These are phyloP conservation scores for Plotosus lineatus DNA, from an alignment of 2,113 vertebrate species.

Conservation along the genomic window DNA sequence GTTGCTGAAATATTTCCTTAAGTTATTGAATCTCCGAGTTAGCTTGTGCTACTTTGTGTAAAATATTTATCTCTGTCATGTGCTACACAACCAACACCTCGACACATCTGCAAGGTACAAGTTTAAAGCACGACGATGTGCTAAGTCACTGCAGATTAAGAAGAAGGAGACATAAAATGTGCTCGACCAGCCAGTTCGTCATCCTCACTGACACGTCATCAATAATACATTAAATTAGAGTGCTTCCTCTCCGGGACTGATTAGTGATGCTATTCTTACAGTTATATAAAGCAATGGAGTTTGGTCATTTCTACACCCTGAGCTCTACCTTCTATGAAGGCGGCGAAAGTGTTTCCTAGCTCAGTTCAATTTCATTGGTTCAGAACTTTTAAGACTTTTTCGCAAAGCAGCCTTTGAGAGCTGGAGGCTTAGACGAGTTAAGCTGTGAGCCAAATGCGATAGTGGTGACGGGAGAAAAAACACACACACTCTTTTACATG, in stretches of 20 bases:
- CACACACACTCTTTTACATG: not conserved
- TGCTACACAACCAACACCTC: not conserved
- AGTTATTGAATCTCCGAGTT: not conserved
- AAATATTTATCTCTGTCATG: not conserved
- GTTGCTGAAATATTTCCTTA: not conserved
- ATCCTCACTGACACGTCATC: constrained; percentile 38
- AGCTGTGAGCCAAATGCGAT: not conserved
- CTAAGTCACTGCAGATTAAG: constrained; percentile 1
- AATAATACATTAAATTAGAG: constrained; percentile 40
- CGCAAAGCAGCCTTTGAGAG: not conserved
- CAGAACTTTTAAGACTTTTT: not conserved
- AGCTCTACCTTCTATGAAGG: not conserved
- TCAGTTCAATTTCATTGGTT: not conserved
- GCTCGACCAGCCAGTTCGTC: constrained; percentile 30
- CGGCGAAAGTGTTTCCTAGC: not conserved
- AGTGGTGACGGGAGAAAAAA: not conserved
- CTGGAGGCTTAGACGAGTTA: not conserved
- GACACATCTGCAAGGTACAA: not conserved
- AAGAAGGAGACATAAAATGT: constrained; percentile 12
- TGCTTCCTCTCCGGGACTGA: constrained; percentile 21
- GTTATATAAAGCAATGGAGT: constrained; percentile 23
- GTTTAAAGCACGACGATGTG: not conserved
- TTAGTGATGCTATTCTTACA: constrained; percentile 7
- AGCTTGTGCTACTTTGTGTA: not conserved
- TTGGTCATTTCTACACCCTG: not conserved